Evolutionary conservation across 2,797 vertebrate genomes (phyloP).

Genomic region (Crax fasciolata): DNA sequence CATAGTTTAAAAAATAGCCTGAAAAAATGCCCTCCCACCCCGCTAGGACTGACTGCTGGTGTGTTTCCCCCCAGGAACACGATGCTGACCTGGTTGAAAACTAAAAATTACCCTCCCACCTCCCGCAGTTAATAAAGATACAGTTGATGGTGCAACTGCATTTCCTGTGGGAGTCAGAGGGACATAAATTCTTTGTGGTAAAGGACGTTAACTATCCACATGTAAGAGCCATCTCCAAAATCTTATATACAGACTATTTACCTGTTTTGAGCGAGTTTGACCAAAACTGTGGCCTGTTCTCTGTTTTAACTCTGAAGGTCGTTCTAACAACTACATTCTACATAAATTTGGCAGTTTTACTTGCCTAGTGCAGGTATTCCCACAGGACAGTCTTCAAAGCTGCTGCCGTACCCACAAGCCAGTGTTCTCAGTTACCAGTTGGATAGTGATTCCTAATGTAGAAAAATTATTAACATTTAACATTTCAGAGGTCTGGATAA

Average conservation of each 20-base stretch:
- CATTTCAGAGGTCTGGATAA: not conserved
- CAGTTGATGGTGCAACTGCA: not conserved
- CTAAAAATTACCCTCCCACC: not conserved
- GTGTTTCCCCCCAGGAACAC: not conserved
- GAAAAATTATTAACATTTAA: not conserved
- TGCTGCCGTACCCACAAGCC: not conserved
- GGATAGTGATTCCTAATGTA: not conserved
- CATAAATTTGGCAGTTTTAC: not conserved
- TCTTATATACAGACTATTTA: not conserved
- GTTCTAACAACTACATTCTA: accelerated
- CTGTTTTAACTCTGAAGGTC: not conserved
- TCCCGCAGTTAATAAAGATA: not conserved
- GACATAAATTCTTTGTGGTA: not conserved
- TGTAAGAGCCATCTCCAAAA: not conserved
- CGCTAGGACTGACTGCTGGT: not conserved
- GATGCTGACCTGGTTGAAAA: not conserved
- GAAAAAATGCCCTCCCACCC: not conserved
- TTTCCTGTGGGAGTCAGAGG: not conserved
- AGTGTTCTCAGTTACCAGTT: not conserved
- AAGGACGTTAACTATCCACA: not conserved
- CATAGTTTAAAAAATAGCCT: not conserved
- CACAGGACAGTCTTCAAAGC: not conserved
- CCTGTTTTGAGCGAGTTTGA: not conserved
- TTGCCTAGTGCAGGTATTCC: not conserved
- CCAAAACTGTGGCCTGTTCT: not conserved